Conservation (phyloP, 2,888 invertebrate species). For the Agrochola lota region DNA sequence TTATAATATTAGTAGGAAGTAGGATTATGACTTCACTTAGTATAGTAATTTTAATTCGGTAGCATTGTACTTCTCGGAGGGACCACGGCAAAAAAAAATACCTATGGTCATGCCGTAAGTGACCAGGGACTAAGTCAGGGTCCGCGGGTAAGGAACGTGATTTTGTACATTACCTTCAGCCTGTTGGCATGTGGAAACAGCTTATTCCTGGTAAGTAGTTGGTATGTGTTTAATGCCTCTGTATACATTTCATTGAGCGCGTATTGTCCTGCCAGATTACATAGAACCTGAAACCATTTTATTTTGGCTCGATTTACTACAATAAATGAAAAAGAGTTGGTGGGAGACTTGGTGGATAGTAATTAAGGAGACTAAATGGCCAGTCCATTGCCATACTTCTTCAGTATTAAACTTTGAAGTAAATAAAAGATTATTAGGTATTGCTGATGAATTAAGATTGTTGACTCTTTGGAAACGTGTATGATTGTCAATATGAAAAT, state of each 20-base stretch:
- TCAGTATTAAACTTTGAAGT: not conserved
- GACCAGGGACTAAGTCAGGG: too few relatives aligned
- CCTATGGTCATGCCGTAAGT: too few relatives aligned
- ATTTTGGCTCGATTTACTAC: not conserved
- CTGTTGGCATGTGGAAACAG: conserved; percentile 98
- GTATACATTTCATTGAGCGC: conserved; percentile 98
- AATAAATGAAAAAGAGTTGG: not conserved
- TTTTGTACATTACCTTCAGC: conserved; percentile 92
- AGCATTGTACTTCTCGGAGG: too few relatives aligned
- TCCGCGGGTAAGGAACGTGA: too few relatives aligned
- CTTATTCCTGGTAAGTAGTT: conserved; percentile 97
- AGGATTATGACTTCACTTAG: too few relatives aligned
- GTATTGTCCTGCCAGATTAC: conserved; percentile 98
- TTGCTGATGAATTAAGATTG: too few relatives aligned
- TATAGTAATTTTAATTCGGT: too few relatives aligned
- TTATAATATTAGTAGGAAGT: too few relatives aligned
- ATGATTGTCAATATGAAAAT: not conserved
- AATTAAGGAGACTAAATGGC: not conserved
- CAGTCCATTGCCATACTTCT: not conserved
- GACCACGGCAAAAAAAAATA: too few relatives aligned
- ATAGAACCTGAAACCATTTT: conserved; percentile 93
- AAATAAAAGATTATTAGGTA: not conserved
- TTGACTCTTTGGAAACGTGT: not conserved
- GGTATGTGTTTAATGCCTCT: conserved; percentile 98
- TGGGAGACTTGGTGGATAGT: not conserved